phyloP scores from a whole-genome alignment of 2,113 vertebrate genomes.

The Pogonocichla stellata region DNA sequence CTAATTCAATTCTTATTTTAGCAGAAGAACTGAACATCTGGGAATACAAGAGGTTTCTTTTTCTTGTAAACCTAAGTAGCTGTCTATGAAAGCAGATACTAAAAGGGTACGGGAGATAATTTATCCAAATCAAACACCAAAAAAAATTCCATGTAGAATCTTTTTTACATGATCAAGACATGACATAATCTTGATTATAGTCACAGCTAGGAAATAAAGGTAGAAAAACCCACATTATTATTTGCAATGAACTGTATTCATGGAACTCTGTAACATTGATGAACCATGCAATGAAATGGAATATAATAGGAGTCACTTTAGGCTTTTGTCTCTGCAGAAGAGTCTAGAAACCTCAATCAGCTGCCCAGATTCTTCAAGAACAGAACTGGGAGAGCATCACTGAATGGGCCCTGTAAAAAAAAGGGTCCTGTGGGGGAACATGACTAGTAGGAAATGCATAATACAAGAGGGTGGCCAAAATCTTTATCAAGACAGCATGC shows the following conservation, averaged over 20 bases:
- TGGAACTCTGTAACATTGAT: not conserved
- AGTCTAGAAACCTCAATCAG: not conserved
- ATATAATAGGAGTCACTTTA: not conserved
- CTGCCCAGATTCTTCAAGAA: not conserved
- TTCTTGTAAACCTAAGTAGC: not conserved
- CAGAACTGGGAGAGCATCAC: not conserved
- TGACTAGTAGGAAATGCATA: not conserved
- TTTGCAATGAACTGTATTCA: not conserved
- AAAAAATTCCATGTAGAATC: not conserved
- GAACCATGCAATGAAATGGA: not conserved
- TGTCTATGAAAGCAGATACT: not conserved
- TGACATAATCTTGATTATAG: not conserved
- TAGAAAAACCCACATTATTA: accelerated
- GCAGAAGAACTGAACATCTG: not conserved
- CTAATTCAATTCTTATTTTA: not conserved
- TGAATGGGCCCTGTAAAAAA: not conserved
- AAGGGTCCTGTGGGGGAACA: not conserved
- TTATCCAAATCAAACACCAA: not conserved
- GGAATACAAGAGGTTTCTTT: not conserved
- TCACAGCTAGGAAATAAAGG: not conserved
- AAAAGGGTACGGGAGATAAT: not conserved
- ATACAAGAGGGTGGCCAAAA: not conserved
- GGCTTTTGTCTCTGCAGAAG: not conserved
- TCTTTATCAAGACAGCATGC: not conserved
- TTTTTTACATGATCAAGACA: not conserved